Percentiles rank a stretch among this genome's conserved stretches.
Conservation (phyloP, 2,113 vertebrate species). For the Laticauda colubrina region DNA sequence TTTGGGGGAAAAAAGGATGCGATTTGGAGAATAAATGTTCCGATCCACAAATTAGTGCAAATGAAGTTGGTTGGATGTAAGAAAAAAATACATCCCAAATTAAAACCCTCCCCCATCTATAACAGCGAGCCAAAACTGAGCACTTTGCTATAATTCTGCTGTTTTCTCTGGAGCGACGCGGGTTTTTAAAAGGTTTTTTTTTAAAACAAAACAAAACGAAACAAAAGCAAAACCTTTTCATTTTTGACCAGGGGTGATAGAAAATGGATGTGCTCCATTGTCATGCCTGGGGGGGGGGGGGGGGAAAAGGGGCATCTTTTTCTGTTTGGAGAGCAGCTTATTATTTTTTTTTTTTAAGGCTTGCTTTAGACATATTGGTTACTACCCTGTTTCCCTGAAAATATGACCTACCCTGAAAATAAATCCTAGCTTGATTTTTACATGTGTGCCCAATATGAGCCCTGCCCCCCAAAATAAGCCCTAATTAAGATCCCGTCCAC, state of each 20-base stretch:
- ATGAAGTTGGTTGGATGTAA: no score
- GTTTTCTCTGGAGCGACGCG: not conserved
- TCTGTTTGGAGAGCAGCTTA: not conserved
- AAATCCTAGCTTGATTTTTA: no score
- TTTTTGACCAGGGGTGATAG: not conserved
- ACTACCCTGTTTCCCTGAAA: no score
- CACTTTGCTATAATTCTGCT: not conserved
- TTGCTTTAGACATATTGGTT: not conserved
- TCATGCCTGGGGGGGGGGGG: not conserved
- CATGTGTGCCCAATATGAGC: no score
- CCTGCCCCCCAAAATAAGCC: no score
- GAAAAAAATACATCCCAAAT: not conserved
- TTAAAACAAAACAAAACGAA: not conserved
- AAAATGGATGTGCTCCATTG: not conserved
- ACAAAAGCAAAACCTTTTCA: not conserved
- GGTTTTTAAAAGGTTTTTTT: not conserved
- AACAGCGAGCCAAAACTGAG: not conserved
- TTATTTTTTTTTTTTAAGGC: no score
- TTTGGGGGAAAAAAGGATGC: not conserved
- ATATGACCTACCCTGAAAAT: no score
- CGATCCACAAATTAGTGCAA: not conserved
- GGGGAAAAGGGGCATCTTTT: not conserved
- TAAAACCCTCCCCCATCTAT: not conserved
- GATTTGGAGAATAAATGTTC: not conserved
- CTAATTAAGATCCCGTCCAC: no score